These are phyloP conservation scores for Procambarus virginalis DNA, from an alignment of 1,140 invertebrate species.

Conservation along the genomic window DNA sequence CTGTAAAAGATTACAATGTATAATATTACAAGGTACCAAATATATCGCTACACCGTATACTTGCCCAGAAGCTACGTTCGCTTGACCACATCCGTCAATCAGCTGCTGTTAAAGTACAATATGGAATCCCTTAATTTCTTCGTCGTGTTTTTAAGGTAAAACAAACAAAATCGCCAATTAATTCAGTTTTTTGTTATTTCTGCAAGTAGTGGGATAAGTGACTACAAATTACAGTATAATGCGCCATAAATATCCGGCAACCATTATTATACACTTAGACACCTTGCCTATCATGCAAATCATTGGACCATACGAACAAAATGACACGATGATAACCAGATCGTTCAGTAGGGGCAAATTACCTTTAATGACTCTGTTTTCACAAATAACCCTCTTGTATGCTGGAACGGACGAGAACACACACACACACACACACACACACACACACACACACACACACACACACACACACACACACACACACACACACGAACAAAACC, in stretches of 20 bases:
- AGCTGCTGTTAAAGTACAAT: too few relatives aligned
- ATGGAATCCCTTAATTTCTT: neutral
- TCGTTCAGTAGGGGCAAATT: conserved; percentile 25
- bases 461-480: conserved; percentile 38
- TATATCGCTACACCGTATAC: too few relatives aligned
- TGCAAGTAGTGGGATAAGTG: neutral
- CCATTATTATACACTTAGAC: neutral
- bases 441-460: conserved; percentile 14
- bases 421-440: neutral
- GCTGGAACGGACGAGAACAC: neutral
- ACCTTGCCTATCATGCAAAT: conserved; percentile 16
- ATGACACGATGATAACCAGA: conserved; percentile 13
- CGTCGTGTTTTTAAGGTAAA: too few relatives aligned
- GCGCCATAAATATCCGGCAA: neutral
- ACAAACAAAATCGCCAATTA: too few relatives aligned
- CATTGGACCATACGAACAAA: conserved; percentile 16
- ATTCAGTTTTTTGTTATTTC: neutral
- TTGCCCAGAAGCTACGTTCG: too few relatives aligned
- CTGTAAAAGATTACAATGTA: too few relatives aligned
- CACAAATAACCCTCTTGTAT: neutral
- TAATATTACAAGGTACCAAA: too few relatives aligned
- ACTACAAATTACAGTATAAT: neutral
- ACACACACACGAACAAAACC: conserved; percentile 19
- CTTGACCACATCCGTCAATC: too few relatives aligned
- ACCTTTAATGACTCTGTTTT: conserved; percentile 30